Base-by-base conservation (phyloP, 2,888 invertebrate species). In the Athalia cordata region DNA sequence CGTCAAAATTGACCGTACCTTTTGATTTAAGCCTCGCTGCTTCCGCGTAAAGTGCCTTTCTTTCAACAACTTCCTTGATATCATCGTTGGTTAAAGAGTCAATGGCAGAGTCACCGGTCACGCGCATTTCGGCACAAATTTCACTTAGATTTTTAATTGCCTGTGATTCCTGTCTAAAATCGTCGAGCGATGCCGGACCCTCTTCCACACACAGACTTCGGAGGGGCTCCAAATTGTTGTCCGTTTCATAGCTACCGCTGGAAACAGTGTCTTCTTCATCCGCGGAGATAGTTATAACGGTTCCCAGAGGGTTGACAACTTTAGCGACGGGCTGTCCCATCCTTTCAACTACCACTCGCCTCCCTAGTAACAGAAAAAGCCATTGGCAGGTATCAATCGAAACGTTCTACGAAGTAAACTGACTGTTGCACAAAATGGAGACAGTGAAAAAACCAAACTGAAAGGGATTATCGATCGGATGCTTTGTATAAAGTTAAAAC, bases 311-410 rank as follows among this genome's bases (percentile, higher is more conserved):
- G 91, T 94, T 96, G 87, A 96, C 96, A 82, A 95, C 94, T 90
- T 94, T 94, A 87, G 92, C 92, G 88, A 94, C 92, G 83, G 91
- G 91, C 85, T 90, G 90, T 87, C 91, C 90, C 89, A 89, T 89
- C 89, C 89, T 87, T 87, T 89, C 91, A 89, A 89, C 88, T 88
- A 90, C 89, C 89, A 89, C 87, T 90, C 91, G 91, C 91, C 93
- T 94, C 94, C 95, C 95, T 94, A 89, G 84, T 87, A 93, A 94
- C 94, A 93, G 93, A 93, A 93, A 94, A 93, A 95, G 95, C 96
- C 95, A 95, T 95, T 95, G 95, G 95, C 95, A 94, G 94, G 94
- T 92, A 90, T 91, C 89, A 90, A 86, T 87, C 86, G 70, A 77
- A 78, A 78, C 81, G 75, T 62, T 75, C 62, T 75, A 75, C 50